Base-by-base conservation (phyloP, 2,113 vertebrate genomes). In the Nannospalax galili region DNA sequence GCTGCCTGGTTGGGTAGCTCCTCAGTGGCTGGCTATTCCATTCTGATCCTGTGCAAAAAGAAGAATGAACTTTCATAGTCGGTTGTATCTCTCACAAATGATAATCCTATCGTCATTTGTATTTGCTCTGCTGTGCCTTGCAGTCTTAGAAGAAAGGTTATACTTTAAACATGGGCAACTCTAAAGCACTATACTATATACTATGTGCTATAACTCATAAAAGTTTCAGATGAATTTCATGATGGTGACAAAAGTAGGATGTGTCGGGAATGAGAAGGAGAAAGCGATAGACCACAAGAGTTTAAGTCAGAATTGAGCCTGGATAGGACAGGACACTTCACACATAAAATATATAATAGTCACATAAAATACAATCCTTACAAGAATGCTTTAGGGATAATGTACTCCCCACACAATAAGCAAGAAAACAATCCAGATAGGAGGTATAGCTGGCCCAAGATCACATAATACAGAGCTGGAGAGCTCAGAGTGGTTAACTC, bases 151-250 rank as follows among this genome's bases (percentile, higher is more conserved):
- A 95, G 74, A 91, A 90, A 85, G 26, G 30, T 78, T 93, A 90
- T 80, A 81, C 72, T 42, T 88, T 88, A 92, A 92, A 91, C 40
- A 87, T n/a, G 37, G 30, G 45, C 2, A 90, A 17, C 56, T 52
- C 48, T 82, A 72, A 87, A n/a, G 3, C 17, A 52, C 74, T 94
- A 84, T 42, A 52, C 74, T 94, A 84, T 42, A 94, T 70, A 65
- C 28, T n/a, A 69, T 89, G 69, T 77, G 45, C 22, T 15, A 78
- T 56, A 91, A 85, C 56, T 92, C 56, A 93, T 73, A 96, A 88
- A 90, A 88, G 20, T 77, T 92, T 91, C 78, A 81, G 80, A 82
- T 70, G 17, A 91, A 73, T 97, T 96, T 96, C 78, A 96, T 74
- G 58, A 86, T 88, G 69, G 78, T 92, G 69, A 40, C 56, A 88